Conservation (phyloP, 2,888 invertebrate genomes). For the Deilephila elpenor region DNA sequence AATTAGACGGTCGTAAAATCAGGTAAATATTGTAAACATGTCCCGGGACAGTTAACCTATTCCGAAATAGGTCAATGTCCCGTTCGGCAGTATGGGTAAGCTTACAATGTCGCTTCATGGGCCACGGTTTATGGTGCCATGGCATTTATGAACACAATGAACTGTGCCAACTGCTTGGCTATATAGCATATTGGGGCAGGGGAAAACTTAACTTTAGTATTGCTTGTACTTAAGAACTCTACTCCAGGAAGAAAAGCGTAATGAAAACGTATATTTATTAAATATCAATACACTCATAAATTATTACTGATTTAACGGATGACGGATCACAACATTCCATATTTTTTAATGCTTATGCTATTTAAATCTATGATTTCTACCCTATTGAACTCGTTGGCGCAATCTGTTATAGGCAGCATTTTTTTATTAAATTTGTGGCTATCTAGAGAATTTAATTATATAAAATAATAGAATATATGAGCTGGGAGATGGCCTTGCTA, state of each 20-base stretch:
- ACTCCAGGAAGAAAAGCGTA: not conserved
- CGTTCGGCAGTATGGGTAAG: constrained; percentile 49
- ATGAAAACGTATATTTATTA: no score
- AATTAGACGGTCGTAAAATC: constrained; percentile 16
- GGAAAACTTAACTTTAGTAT: not conserved
- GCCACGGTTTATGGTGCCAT: constrained; percentile 72
- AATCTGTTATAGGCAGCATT: no score
- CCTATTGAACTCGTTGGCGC: no score
- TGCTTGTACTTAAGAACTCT: not conserved
- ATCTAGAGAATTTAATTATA: no score
- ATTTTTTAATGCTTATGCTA: no score
- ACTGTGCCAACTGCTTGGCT: not conserved
- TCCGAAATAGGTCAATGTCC: constrained; percentile 72
- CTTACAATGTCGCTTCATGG: constrained; percentile 67
- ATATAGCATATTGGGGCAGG: constrained; percentile 18
- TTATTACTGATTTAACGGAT: no score
- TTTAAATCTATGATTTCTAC: no score
- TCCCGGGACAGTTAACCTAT: constrained; percentile 55
- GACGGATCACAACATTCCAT: no score
- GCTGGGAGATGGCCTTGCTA: no score
- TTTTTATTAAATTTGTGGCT: no score
- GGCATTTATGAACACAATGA: constrained; percentile 69
- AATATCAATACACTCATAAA: no score
- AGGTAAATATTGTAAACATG: constrained; percentile 28
- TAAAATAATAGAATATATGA: no score